Evolutionary conservation across 2,888 invertebrate genomes (phyloP), one percentile per base, ranked within the genome.

Genomic region (Lordiphosa andalusiaca): DNA sequence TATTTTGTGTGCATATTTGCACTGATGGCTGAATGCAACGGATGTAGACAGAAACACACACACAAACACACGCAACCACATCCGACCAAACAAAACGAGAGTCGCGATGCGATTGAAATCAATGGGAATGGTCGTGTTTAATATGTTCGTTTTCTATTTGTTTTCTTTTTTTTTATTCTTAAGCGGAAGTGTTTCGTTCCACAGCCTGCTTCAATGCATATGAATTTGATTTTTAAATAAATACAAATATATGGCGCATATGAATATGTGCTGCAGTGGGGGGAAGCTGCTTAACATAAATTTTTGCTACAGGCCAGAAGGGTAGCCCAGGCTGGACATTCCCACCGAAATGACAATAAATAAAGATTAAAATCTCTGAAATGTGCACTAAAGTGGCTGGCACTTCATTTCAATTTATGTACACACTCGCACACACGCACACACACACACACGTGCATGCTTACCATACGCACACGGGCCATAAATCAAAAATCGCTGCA

Each of bases 361-460:
- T 77, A 80, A 83, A 83, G 77, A 83, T 77, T 77, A 77, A 77
- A 83, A 77, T 83, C 81, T 83, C 71, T 70, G 76, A 63, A 83
- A 80, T 75, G 76, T 65, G 80, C 80, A 67, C 75, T 71, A 78
- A 80, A 82, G 73, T 82, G 75, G 60, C 77, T 55, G 72, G 69
- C 82, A 75, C 78, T 82, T 78, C 75, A 82, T 82, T 82, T 78
- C 78, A 78, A 78, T 78, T 78, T 82, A 78, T 76, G 70, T 63
- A 65, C 67, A 64, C 73, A 66, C 47, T 48, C 40, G 35, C 12
- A 21, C 23, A 49, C 12, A 19, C 7, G 10, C 39, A 38, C 13
- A 52, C 16, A 6, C 19, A 13, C 16, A 16, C 16, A 16, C 1
- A 16, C 16, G 16, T 16, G 16, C 16, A 16, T 16, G 16, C 16